These are phyloP conservation scores for Gavialis gangeticus DNA, from an alignment of 2,113 vertebrate genomes.

Conservation along the genomic window DNA sequence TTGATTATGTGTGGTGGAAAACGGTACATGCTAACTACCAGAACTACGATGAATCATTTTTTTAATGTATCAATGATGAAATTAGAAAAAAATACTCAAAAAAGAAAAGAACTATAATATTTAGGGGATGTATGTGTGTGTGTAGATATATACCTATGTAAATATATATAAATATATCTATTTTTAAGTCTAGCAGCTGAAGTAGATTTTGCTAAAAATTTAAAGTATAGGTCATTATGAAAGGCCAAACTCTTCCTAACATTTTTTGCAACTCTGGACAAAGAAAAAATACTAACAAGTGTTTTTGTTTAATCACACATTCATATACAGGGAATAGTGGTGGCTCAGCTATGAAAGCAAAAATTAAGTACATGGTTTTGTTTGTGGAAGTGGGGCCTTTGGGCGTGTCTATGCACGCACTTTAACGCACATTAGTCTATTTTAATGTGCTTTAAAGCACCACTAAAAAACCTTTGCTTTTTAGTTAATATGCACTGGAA, in stretches of 20 bases:
- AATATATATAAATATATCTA: conserved; percentile 38
- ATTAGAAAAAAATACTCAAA: neutral
- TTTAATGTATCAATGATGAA: neutral
- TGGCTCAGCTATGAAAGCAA: too few relatives aligned
- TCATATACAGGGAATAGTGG: too few relatives aligned
- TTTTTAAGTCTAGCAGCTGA: neutral
- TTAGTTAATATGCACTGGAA: too few relatives aligned
- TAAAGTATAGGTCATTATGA: neutral
- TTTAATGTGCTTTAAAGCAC: too few relatives aligned
- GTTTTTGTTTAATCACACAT: neutral
- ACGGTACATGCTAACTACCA: neutral
- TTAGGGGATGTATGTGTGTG: too few relatives aligned
- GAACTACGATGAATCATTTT: neutral
- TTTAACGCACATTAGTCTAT: too few relatives aligned
- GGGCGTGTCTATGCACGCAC: too few relatives aligned
- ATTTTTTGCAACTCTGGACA: neutral
- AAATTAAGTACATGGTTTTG: too few relatives aligned
- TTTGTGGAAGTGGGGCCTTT: too few relatives aligned
- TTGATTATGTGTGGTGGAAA: neutral
- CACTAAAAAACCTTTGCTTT: too few relatives aligned
- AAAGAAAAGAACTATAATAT: neutral
- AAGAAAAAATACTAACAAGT: neutral
- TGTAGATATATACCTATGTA: neutral
- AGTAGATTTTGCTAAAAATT: neutral
- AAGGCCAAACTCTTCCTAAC: neutral